Conservation (phyloP, 2,888 invertebrate genomes). For the Brachyptera risi region DNA sequence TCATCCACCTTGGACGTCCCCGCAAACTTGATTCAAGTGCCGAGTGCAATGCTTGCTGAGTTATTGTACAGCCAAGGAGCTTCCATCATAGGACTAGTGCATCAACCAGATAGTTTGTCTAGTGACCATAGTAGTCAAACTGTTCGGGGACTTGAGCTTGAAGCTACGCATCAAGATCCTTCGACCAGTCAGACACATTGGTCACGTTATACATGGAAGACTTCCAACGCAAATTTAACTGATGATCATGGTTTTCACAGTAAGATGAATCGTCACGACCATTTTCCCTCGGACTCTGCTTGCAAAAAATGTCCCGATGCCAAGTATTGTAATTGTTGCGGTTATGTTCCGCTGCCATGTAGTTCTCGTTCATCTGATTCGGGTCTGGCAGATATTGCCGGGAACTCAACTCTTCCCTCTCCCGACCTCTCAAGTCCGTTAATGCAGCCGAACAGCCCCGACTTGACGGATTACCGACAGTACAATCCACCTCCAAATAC, state of each 20-base stretch:
- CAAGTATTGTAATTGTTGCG: constrained; percentile 23
- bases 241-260: not conserved
- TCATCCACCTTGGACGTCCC: constrained; percentile 56
- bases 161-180: constrained; percentile 33
- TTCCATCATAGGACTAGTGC: constrained; percentile 11
- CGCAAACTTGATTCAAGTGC: constrained; percentile 48
- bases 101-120: constrained; percentile 39
- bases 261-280: not conserved
- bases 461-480: constrained; percentile 13
- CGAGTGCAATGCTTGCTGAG: constrained; percentile 52
- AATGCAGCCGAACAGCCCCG: constrained; percentile 53
- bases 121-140: constrained; percentile 38
- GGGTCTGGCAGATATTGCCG: constrained; percentile 69
- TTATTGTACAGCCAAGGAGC: constrained; percentile 50
- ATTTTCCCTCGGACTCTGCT: not conserved
- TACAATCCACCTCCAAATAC: constrained; percentile 29
- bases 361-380: constrained; percentile 60
- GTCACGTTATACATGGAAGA: constrained; percentile 8
- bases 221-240: not conserved
- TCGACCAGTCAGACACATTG: constrained; percentile 20
- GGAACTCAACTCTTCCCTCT: constrained; percentile 57
- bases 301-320: too few species aligned
- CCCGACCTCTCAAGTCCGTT: constrained; percentile 45
- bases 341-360: constrained; percentile 25
- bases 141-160: too few species aligned